Evolutionary conservation across 1,140 invertebrate genomes (phyloP), one percentile per base, ranked within the genome.

Genomic region (Drosophila kanapiae): DNA sequence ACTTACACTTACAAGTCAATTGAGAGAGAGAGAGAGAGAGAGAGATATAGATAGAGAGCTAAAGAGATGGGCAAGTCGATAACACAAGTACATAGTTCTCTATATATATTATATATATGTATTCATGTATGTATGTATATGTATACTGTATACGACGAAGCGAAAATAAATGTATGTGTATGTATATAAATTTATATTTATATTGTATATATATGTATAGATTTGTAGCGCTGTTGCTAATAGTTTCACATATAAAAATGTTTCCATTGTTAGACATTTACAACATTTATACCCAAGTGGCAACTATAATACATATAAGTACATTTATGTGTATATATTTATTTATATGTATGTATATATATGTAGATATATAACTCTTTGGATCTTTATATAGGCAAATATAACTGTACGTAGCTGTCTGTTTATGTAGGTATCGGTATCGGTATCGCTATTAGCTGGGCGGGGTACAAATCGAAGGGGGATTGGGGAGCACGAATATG

Each of bases 231-330:
- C 68, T 60, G 64, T 81, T 84, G 61, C 58, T 83, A 67, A 70
- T 80, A 72, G 49, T 67, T 78, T 48, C 64, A 47, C 71, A 79
- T 78, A 80, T 69, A 57, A 78, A 70, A 72, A 72, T 70, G 74
- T 56, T 49, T 75, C 45, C 60, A 75, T 68, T 40, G 48, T 68
- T 79, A 60, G 79, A 87, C 83, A 87, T 83, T 87, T 87, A 87
- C 83, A 86, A 87, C 71, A 69, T 69, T 69, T 75, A 83, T 81
- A 72, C 69, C 65, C 61, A 75, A 78, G 58, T 84, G 76, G 80
- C 63, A 81, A 75, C 78, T 86, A 87, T 87, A 86, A 82, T 82
- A 87, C 85, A 87, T 87, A 65, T 75, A 74, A 68, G 60, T 77
- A 68, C 70, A 53, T 76, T 54, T 67, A 63, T 75, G 48, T 82